Evolutionary conservation across 2,888 invertebrate genomes (phyloP).

Genomic region (Netelia inedita): DNA sequence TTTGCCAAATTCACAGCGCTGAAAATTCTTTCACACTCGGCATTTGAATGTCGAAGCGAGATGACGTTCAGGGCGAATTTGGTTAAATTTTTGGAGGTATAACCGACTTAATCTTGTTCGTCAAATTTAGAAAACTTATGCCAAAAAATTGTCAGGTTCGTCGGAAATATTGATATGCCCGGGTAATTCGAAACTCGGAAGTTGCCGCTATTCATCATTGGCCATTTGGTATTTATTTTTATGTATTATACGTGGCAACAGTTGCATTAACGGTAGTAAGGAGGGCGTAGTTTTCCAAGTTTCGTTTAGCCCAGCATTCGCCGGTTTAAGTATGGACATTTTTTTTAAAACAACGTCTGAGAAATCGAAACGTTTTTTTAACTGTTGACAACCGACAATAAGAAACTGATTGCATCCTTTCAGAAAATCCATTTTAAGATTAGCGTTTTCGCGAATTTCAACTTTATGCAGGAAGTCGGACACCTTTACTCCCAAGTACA

Average conservation of each 20-base stretch:
- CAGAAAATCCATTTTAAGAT: background rate
- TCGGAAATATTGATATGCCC: constrained; percentile 8
- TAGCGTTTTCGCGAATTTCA: constrained; percentile 34
- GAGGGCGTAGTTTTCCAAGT: constrained; percentile 39
- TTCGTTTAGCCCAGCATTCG: constrained; percentile 47
- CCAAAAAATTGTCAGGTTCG: constrained; percentile 45
- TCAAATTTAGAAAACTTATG: constrained; percentile 20
- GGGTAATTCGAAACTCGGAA: constrained; percentile 43
- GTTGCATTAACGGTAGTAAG: constrained; percentile 35
- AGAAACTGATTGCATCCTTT: constrained; percentile 63
- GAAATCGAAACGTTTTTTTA: constrained; percentile 71
- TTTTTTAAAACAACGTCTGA: constrained; percentile 55
- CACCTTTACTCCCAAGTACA: constrained; percentile 69
- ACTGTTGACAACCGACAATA: constrained; percentile 49
- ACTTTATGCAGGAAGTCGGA: constrained; percentile 53
- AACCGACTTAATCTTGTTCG: constrained; percentile 21
- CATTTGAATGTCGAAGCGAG: constrained; percentile 65
- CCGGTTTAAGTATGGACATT: constrained; percentile 39
- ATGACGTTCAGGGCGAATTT: constrained; percentile 41
- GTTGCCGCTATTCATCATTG: constrained; percentile 55
- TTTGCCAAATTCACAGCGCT: constrained; percentile 54
- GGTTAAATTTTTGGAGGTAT: constrained; percentile 46
- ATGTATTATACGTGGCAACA: constrained; percentile 30
- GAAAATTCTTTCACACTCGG: constrained; percentile 61
- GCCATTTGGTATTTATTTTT: constrained; percentile 24